These are phyloP conservation scores for Nematopogon swammerdamellus DNA, from an alignment of 2,888 invertebrate species.

Conservation along the genomic window DNA sequence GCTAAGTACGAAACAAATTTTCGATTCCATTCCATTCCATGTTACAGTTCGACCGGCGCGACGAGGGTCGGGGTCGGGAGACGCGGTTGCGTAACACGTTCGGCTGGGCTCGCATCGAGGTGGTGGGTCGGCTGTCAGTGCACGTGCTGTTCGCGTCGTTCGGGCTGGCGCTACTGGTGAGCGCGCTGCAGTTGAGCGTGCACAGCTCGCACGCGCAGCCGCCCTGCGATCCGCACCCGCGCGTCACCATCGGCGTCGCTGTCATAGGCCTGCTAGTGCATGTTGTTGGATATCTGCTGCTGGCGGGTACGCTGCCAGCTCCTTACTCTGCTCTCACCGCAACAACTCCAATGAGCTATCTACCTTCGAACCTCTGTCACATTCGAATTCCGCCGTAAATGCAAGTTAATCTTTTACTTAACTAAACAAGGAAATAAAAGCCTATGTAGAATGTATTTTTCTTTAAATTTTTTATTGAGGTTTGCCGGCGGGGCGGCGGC, in stretches of 20 bases:
- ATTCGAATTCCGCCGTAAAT: too few species aligned
- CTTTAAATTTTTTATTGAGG: too few species aligned
- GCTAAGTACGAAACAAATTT: too few species aligned
- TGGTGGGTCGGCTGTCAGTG: conserved; percentile 78
- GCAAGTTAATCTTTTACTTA: too few species aligned
- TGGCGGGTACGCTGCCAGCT: conserved; percentile 65
- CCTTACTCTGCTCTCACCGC: too few species aligned
- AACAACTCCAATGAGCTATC: too few species aligned
- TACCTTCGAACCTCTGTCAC: too few species aligned
- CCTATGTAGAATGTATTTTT: too few species aligned
- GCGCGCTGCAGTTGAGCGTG: conserved; percentile 75
- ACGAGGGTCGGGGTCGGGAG: conserved; percentile 54
- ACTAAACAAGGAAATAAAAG: too few species aligned
- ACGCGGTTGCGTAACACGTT: conserved; percentile 83
- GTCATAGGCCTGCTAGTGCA: conserved; percentile 76
- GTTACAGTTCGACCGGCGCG: conserved; percentile 47
- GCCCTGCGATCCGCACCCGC: conserved; percentile 50
- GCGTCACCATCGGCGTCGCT: conserved; percentile 71
- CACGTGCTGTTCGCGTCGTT: conserved; percentile 81
- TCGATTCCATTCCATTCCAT: too few species aligned
- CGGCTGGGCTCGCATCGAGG: conserved; percentile 89
- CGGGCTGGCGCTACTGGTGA: conserved; percentile 76
- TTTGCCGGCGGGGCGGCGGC: too few species aligned
- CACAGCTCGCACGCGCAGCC: conserved; percentile 57
- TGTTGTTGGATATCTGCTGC: conserved; percentile 72